These are phyloP conservation scores for Cuniculus paca DNA, from an alignment of 2,797 vertebrate genomes.

Conservation along the genomic window DNA sequence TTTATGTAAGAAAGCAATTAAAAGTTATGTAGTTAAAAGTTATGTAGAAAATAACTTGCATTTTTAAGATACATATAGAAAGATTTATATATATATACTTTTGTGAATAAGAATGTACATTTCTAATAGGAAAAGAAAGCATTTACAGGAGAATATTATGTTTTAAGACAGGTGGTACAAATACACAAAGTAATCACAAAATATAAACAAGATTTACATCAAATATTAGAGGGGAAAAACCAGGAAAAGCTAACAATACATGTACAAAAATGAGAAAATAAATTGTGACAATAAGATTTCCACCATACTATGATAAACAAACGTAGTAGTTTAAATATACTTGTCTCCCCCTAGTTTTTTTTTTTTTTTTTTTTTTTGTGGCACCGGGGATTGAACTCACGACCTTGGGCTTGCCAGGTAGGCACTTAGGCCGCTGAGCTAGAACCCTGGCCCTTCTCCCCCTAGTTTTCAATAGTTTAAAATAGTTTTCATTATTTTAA, in stretches of 20 bases:
- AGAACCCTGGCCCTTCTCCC: too few species aligned
- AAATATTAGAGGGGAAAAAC: neutral
- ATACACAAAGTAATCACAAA: neutral
- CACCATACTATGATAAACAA: neutral
- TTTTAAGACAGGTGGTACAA: conserved; percentile 32
- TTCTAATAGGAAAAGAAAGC: neutral
- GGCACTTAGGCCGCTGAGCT: too few species aligned
- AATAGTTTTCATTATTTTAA: too few species aligned
- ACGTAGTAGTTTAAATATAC: conserved; percentile 11
- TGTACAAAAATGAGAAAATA: conserved; percentile 24
- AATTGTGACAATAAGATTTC: neutral
- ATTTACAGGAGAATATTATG: neutral
- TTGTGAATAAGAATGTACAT: conserved; percentile 19
- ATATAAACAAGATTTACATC: neutral
- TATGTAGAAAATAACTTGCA: neutral
- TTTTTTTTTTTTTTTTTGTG: too few species aligned
- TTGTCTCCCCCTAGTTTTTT: neutral
- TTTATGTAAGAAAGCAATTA: neutral
- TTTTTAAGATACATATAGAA: neutral
- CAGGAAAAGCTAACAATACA: neutral
- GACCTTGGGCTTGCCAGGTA: too few species aligned
- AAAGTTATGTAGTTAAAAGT: neutral
- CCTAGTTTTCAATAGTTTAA: too few species aligned
- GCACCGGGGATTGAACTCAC: too few species aligned
- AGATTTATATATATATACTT: conserved; percentile 25